These are phyloP conservation scores for Falco punctatus DNA, from an alignment of 2,113 vertebrate species.

Conservation along the genomic window DNA sequence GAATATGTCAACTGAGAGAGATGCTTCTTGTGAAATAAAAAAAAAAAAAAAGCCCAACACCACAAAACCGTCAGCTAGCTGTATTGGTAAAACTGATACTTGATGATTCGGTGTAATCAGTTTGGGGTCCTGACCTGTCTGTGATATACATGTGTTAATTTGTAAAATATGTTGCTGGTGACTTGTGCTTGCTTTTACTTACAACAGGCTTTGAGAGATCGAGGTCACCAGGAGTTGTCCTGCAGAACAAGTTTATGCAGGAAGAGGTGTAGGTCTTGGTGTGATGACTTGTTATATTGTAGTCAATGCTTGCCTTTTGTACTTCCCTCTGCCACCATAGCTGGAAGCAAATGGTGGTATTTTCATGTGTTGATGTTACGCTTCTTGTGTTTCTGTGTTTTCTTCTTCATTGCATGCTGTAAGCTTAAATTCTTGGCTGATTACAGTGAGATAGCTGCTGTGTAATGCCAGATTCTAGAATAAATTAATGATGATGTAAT, in stretches of 20 bases:
- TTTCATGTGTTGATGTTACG: not conserved
- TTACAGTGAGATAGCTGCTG: not conserved
- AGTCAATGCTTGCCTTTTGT: not conserved
- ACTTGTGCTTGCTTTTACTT: not conserved
- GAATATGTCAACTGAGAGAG: not conserved
- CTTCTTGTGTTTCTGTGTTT: slow-evolving; percentile 7
- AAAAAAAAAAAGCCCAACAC: not conserved
- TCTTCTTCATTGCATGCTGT: not conserved
- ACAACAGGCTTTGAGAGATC: not conserved
- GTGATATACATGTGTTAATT: not conserved
- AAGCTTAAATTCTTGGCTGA: slow-evolving; percentile 15
- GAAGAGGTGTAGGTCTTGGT: not conserved
- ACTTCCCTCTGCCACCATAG: not conserved
- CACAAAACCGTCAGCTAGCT: not conserved
- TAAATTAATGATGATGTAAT: slow-evolving; percentile 33
- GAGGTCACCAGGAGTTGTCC: not conserved
- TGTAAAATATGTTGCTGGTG: not conserved
- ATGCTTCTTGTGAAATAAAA: not conserved
- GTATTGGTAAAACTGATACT: not conserved
- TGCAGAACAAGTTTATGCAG: not conserved
- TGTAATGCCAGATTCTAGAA: slow-evolving; percentile 33
- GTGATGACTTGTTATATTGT: not conserved
- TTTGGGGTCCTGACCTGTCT: not conserved
- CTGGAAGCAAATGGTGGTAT: not conserved
- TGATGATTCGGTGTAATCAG: not conserved